Base-by-base conservation (phyloP, 2,888 invertebrate species). In the Drosophila formosana region DNA sequence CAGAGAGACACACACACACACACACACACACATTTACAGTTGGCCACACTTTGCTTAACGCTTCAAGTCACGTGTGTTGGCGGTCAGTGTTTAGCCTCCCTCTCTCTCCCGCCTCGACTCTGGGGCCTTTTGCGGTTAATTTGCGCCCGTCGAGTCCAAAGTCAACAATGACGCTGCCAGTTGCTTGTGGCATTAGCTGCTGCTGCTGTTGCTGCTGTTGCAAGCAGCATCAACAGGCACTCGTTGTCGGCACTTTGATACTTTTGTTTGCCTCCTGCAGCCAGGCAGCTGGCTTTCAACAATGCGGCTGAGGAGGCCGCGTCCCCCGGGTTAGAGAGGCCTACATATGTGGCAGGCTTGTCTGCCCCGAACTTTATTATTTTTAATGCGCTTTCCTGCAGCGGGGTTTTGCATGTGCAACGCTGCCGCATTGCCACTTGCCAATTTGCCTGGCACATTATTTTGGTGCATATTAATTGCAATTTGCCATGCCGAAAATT, bases 71-170 rank as follows among this genome's bases (percentile, higher is more conserved):
- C 66, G 69, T 66, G 74, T 73, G 51, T 43, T 57, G 47, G 46
- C 28, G 64, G 64, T 52, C 61, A 55, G 46, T 30, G 41, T 18
- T 18, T 18, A 18, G 18, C 18, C 18, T 11, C 18, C 5, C 8
- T 25, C 7, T 3, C 37, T 56, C 41, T 11, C 49, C 45, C 32
- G n/a, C 3, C 41, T 25, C 13, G 23, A 13, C 8, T 34, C n/a
- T 55, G 60, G 55, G 64, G 50, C 50, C 58, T 65, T 75, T 66
- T 80, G 79, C 60, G 83, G 79, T 69, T 79, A 79, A 80, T 82
- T 80, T 82, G 62, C 66, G 66, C 52, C 47, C 51, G 62, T 72
- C 62, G 66, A 77, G 78, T 60, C 62, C 43, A 78, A 66, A 80
- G 74, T 69, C 78, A 78, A 78, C 81, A 78, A 66, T 58, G 53